Evolutionary conservation across 2,888 invertebrate species (phyloP), one percentile per base, ranked within the genome.

Genomic region (Drosophila paucipuncta): DNA sequence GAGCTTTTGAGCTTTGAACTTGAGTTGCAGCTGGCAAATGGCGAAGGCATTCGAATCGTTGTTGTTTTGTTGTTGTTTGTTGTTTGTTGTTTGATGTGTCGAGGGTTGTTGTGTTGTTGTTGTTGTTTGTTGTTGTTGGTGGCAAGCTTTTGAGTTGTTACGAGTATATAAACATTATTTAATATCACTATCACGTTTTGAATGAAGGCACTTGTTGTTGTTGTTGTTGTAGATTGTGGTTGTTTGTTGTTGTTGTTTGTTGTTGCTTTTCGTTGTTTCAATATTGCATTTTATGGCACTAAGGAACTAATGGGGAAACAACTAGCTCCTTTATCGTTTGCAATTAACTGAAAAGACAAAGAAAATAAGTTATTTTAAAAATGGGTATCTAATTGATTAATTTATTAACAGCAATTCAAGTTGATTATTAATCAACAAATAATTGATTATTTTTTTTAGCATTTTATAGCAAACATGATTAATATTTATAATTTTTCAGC

Each of bases 141-240:
- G 72, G 77, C 77, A 80, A 80, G 80, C 71, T 76, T 52, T 41
- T 58, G 16, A n/a, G 18, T 37, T 74, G 76, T 89, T 83, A 89
- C 76, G 86, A 90, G 90, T 85, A 89, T 85, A 85, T 89, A 90
- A 83, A 90, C 86, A 85, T 90, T 89, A 85, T 81, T 59, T 83
- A 85, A 90, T 85, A 85, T 85, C 85, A 90, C 86, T 80, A 85
- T 80, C 84, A 83, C 71, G 84, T 80, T 68, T 73, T 82, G 49
- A 65, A 68, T 82, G 66, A 80, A 80, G 80, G 80, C 80, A 80
- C 80, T 80, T 80, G 78, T 82, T 81, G 81, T 80, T 72, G 62
- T 62, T 59, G 77, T 53, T 31, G 64, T 57, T n/a, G 65, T 60
- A 65, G 53, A 25, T 25, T 54, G 37, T 33, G 39, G 65, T 53